Percentiles rank a stretch among this genome's conserved stretches.
Conservation (phyloP, 2,797 vertebrate genomes). For the Eutrigla gurnardus region DNA sequence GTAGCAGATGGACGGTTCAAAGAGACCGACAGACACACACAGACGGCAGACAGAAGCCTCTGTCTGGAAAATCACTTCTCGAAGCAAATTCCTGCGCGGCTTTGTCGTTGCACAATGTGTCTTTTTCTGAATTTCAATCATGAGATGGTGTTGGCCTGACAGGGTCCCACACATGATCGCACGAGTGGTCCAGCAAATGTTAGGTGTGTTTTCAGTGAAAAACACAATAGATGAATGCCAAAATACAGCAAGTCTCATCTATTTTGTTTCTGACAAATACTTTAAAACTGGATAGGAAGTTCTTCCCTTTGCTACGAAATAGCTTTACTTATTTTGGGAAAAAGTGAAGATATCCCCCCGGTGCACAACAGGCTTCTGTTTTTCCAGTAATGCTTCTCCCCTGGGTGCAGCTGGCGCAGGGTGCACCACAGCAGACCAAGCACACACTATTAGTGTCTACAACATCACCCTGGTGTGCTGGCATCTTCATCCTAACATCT, state of each 20-base stretch:
- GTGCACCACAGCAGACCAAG: too few relatives aligned
- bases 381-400: too few relatives aligned
- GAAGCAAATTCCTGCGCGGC: constrained; percentile 44
- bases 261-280: constrained; percentile 8
- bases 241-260: constrained; percentile 1
- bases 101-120: constrained; percentile 10
- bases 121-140: constrained; percentile 27
- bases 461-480: too few relatives aligned
- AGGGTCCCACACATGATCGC: constrained; percentile 15
- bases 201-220: not conserved
- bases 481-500: not conserved
- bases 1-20: constrained; percentile 68
- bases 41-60: constrained; percentile 59
- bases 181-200: constrained; percentile 9
- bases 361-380: too few relatives aligned
- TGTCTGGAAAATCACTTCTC: constrained; percentile 64
- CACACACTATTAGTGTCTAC: too few relatives aligned
- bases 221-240: not conserved
- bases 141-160: constrained; percentile 19
- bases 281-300: not conserved
- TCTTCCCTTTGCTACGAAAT: not conserved
- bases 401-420: too few relatives aligned
- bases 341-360: too few relatives aligned
- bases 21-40: constrained; percentile 49
- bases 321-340: not conserved